phyloP scores from a whole-genome alignment of 2,113 vertebrate genomes.

The Dunckerocampus dactyliophorus region DNA sequence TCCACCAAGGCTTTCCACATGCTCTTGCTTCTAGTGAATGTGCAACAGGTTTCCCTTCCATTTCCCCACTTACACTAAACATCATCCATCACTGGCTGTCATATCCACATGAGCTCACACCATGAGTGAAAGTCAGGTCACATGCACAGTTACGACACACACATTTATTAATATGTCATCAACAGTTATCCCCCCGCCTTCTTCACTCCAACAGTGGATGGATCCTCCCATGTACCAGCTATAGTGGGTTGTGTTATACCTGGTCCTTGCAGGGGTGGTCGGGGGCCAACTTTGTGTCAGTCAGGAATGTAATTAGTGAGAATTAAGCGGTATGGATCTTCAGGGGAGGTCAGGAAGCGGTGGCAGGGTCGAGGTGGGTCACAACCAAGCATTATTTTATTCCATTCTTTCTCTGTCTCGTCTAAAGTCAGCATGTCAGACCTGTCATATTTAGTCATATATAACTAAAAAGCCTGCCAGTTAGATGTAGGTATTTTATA shows the following conservation, averaged over 20 bases:
- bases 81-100: slow-evolving; percentile 63
- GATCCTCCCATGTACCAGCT: slow-evolving; percentile 40
- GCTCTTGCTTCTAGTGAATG: slow-evolving; percentile 23
- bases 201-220: slow-evolving; percentile 50
- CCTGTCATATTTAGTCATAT: slow-evolving; percentile 61
- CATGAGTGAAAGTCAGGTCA: slow-evolving; percentile 25
- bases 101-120: slow-evolving; percentile 46
- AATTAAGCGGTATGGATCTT: slow-evolving; percentile 84
- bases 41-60: slow-evolving; percentile 33
- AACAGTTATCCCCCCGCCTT: slow-evolving; percentile 40
- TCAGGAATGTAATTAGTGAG: slow-evolving; percentile 89
- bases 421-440: slow-evolving; percentile 52
- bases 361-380: slow-evolving; percentile 80
- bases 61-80: slow-evolving; percentile 51
- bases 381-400: slow-evolving; percentile 78
- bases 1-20: slow-evolving; percentile 2
- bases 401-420: slow-evolving; percentile 28
- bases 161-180: slow-evolving; percentile 73
- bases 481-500: slow-evolving; percentile 27
- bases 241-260: slow-evolving; percentile 66
- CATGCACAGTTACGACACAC: slow-evolving; percentile 41
- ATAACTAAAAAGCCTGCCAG: slow-evolving; percentile 46
- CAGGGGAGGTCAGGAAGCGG: slow-evolving; percentile 81
- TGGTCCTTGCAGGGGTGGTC: slow-evolving; percentile 68
- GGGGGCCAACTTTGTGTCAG: slow-evolving; percentile 91